Base-by-base conservation (phyloP, 2,888 invertebrate genomes). In the Bruchidius siliquastri region DNA sequence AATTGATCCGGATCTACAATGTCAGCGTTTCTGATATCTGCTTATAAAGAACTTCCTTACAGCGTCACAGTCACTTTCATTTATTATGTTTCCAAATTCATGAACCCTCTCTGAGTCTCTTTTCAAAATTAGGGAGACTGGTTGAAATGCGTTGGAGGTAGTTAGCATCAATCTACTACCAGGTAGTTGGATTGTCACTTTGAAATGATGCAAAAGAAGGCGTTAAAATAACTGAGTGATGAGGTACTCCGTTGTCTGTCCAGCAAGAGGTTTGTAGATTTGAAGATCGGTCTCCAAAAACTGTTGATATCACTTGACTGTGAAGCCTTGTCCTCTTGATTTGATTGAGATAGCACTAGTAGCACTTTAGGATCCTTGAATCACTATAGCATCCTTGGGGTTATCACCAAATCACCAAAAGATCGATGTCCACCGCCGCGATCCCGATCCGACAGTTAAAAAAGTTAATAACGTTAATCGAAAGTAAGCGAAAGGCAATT, bases 391-490 rank as follows among this genome's bases (percentile, higher is more conserved):
- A 49, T 49, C 49, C 49, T 49, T 49, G 49, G 49, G 49, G 49
- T 49, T 49, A 49, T 13, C 49, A 49, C 49, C 49, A 49, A 49
- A 49, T 49, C 49, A 49, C 49, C 49, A 49, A 49, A 49, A 49
- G 49, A 49, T 49, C 49, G 49, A 49, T 49, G 49, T 49, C 49
- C 6, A 8, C 8, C 49, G 73, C 74, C 32, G 74, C 77, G 72
- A 72, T 74, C 74, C 70, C 73, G 76, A 76, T 73, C 73, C 77
- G 75, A 75, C 71, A 74, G 69, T 66, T 76, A 76, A 80, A 79
- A 79, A 74, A 79, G 82, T 81, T 83, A 82, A 83, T 82, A 77
- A 81, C 81, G 79, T 81, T 82, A 81, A 83, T 82, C 81, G 78
- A 80, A 81, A 67, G 73, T 75, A 79, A 81, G 79, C 79, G 80